Evolutionary conservation across 2,797 vertebrate species (phyloP).

Genomic region (Hozukius guyotensis): DNA sequence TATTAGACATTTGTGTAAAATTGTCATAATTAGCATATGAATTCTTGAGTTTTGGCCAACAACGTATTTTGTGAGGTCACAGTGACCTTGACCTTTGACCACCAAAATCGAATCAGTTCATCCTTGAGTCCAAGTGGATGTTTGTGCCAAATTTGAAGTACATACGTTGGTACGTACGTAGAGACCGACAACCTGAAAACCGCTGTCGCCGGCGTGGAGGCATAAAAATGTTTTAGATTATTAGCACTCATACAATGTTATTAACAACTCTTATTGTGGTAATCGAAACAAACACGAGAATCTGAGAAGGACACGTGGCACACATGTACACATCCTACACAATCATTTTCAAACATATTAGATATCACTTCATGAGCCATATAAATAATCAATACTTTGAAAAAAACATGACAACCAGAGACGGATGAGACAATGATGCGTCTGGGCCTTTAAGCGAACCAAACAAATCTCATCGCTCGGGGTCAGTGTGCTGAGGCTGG

Average conservation of each 20-base stretch:
- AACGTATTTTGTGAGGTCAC: no score
- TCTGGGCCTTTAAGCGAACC: slow-evolving; percentile 4
- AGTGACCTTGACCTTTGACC: no score
- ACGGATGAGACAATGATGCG: slow-evolving; percentile 36
- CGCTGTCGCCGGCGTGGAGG: accelerated
- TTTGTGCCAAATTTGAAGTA: no score
- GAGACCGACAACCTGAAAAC: no score
- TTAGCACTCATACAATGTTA: not conserved
- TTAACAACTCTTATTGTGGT: not conserved
- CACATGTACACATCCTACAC: not conserved
- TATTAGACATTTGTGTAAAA: no score
- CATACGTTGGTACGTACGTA: no score
- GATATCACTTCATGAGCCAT: slow-evolving; percentile 5
- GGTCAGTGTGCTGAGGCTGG: slow-evolving; percentile 47
- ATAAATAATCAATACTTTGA: not conserved
- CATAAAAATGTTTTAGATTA: not conserved
- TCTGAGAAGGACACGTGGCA: not conserved
- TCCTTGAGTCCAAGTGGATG: no score
- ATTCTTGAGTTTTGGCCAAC: no score
- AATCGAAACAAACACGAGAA: not conserved
- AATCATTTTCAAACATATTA: not conserved
- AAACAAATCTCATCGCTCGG: slow-evolving; percentile 62
- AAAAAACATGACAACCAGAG: slow-evolving; percentile 14
- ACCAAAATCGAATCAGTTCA: no score
- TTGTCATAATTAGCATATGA: no score